Conservation (phyloP, 30 jellyfish, hydroid and myxozoan genomes). For the Pelagia noctiluca region DNA sequence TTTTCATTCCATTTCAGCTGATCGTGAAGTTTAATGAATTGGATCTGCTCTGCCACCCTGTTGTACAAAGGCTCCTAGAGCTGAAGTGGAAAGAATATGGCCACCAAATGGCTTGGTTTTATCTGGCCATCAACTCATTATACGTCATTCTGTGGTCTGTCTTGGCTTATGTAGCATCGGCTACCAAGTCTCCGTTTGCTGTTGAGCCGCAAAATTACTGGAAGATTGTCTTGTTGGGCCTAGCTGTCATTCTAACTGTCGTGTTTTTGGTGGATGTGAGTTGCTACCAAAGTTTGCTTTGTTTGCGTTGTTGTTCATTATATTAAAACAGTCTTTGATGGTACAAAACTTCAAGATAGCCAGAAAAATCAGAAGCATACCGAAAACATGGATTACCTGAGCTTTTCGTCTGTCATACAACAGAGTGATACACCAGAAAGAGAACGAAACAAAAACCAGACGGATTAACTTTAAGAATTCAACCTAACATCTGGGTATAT, state of each 20-base stretch:
- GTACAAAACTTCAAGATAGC: too few species aligned
- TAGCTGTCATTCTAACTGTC: slow-evolving; percentile 20
- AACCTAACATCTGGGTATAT: too few species aligned
- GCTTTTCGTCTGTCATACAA: too few species aligned
- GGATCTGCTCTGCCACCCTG: slow-evolving; percentile 65
- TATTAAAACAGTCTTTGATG: too few species aligned
- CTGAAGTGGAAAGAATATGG: slow-evolving; percentile 50
- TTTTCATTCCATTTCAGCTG: slow-evolving; percentile 31
- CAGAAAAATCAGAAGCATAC: too few species aligned
- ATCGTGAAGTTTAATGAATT: slow-evolving; percentile 62
- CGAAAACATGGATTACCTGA: too few species aligned
- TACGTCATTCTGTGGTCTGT: slow-evolving; percentile 62
- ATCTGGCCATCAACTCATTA: slow-evolving; percentile 29
- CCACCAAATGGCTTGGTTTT: not conserved
- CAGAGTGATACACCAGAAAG: too few species aligned
- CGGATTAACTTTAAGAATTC: too few species aligned
- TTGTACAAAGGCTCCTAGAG: slow-evolving; percentile 36
- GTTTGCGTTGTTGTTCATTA: too few species aligned
- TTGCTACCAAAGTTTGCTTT: too few species aligned
- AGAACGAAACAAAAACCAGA: too few species aligned
- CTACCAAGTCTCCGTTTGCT: slow-evolving; percentile 1
- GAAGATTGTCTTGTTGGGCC: slow-evolving; percentile 6
- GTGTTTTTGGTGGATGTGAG: slow-evolving; percentile 59
- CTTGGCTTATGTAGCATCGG: slow-evolving; percentile 8
- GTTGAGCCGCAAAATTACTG: slow-evolving; percentile 17